These are phyloP conservation scores for Sacculina carcini DNA, from an alignment of 2,888 invertebrate genomes.

Conservation along the genomic window DNA sequence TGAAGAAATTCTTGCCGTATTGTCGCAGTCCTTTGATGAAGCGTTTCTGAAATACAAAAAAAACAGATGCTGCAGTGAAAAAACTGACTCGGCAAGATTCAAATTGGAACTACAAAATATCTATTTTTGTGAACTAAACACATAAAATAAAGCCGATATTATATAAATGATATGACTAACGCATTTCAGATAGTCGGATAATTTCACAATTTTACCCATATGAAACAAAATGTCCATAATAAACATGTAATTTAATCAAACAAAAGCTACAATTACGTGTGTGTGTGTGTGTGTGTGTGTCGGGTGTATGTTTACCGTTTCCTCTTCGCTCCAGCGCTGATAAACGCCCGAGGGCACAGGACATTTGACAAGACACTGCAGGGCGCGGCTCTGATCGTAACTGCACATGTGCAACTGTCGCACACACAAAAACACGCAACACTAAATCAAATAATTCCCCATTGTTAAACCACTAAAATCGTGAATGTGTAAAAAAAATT, in stretches of 20 bases:
- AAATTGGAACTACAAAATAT: not conserved
- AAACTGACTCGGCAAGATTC: too few species aligned
- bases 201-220: too few species aligned
- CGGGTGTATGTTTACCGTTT: constrained; percentile 39
- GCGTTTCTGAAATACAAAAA: constrained; percentile 35
- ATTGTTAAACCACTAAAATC: too few species aligned
- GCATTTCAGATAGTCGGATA: not conserved
- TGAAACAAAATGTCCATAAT: too few species aligned
- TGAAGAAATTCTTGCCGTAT: constrained; percentile 97
- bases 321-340: constrained; percentile 95
- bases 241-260: too few species aligned
- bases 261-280: too few species aligned
- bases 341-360: constrained; percentile 90
- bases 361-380: constrained; percentile 86
- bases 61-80: constrained; percentile 3
- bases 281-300: too few species aligned
- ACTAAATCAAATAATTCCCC: too few species aligned
- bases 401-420: constrained; percentile 68
- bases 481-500: constrained; percentile 6
- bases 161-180: not conserved
- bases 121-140: constrained; percentile 4
- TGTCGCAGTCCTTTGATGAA: constrained; percentile 95
- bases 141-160: not conserved
- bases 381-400: constrained; percentile 84
- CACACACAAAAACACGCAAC: too few species aligned